Base-by-base conservation (phyloP, 2,113 vertebrate species). In the Nerophis lumbriciformis region DNA sequence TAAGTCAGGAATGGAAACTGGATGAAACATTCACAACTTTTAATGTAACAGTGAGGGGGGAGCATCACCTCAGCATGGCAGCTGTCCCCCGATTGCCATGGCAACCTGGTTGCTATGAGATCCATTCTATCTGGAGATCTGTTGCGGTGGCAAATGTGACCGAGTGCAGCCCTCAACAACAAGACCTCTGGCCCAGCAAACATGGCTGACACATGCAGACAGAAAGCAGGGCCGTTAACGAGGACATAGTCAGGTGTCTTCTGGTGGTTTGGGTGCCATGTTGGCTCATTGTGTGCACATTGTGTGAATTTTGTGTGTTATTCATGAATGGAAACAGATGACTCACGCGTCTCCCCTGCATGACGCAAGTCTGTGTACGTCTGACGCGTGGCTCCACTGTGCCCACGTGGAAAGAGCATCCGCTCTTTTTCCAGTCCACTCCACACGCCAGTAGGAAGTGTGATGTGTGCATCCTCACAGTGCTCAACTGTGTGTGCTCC, bases 81-180 rank as follows among this genome's bases (percentile, higher is more conserved):
- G 88, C 83, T 90, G 85, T 83, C 83, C 82, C 85, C 75, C 42
- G 61, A 87, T 89, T 85, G 72, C 84, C 85, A 85, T 81, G 81
- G 85, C 42, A 70, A 88, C 53, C 50, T 28, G 64, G 90, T 91
- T 91, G 88, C 90, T 87, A 91, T 83, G 90, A 87, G 85, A 88
- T 91, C 76, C 80, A 81, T 57, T 88, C 84, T 89, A 85, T 89
- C 87, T 83, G 74, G 71, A 65, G 74, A 85, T 88, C 85, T 77
- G 72, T 21, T 44, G 75, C 66, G 11, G 57, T 74, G 77, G 81
- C 78, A 79, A 85, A 87, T 85, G 85, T 85, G 79, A 83, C 72
- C 10, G 73, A 75, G 80, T 58, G 61, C 77, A 49, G 65, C 75
- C 80, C 66, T 71, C 71, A 61, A 58, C 73, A 81, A 79, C 68